Percentiles rank a stretch among this genome's conserved stretches.
phyloP scores from a whole-genome alignment of 2,888 invertebrate genomes.

The Drosophila pseudotakahashii region DNA sequence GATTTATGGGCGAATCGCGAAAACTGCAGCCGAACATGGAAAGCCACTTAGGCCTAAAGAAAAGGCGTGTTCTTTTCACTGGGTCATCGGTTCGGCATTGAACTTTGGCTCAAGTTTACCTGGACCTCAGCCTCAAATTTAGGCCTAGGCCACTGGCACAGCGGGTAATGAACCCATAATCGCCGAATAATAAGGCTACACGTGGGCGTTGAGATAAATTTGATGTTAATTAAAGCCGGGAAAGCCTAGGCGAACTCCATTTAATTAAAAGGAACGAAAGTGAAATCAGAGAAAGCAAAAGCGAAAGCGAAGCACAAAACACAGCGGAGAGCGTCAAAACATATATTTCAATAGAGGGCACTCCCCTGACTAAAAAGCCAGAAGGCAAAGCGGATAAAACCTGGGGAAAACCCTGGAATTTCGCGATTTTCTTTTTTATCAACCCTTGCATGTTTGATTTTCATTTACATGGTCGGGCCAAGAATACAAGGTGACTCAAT shows the following conservation, averaged over 20 bases:
- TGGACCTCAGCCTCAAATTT: slow-evolving; percentile 30
- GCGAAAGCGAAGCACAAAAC: slow-evolving; percentile 3
- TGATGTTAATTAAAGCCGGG: slow-evolving; percentile 65
- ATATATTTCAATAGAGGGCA: slow-evolving; percentile 77
- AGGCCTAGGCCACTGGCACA: slow-evolving; percentile 31
- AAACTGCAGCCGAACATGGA: slow-evolving; percentile 77
- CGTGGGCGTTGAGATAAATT: slow-evolving; percentile 71
- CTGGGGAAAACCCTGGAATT: slow-evolving; percentile 45
- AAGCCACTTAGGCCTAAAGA: slow-evolving; percentile 66
- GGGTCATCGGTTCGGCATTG: slow-evolving; percentile 53
- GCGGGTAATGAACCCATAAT: slow-evolving; percentile 77
- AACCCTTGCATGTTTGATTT: slow-evolving; percentile 84
- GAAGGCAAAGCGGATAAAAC: slow-evolving; percentile 2
- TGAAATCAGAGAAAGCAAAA: slow-evolving; percentile 52
- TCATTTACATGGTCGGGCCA: slow-evolving; percentile 83
- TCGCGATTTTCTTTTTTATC: slow-evolving; percentile 81
- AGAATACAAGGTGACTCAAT: slow-evolving; percentile 79
- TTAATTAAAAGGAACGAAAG: slow-evolving; percentile 54
- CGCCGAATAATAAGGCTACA: slow-evolving; percentile 69
- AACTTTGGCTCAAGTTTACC: slow-evolving; percentile 32
- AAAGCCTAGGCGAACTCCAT: slow-evolving; percentile 35
- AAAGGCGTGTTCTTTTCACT: slow-evolving; percentile 17
- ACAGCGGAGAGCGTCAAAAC: slow-evolving; percentile 57
- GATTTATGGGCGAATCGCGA: slow-evolving; percentile 66
- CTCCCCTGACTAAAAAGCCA: slow-evolving; percentile 33